These are phyloP conservation scores for Hippoglossus hippoglossus DNA, from an alignment of 2,797 vertebrate genomes.

Conservation along the genomic window DNA sequence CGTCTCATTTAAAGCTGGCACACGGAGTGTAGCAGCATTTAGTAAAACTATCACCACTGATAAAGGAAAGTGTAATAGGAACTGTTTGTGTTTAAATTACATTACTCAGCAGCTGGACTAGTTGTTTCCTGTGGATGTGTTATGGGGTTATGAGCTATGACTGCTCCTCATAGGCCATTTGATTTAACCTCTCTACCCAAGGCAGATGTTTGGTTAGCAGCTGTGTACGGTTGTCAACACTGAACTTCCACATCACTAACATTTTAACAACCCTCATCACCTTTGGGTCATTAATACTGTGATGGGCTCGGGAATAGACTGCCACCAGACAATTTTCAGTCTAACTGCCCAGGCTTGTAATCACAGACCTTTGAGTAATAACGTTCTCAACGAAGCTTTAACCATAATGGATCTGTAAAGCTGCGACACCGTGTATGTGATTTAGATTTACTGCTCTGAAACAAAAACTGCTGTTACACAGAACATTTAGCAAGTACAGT, in stretches of 20 bases:
- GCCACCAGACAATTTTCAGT: constrained; percentile 66
- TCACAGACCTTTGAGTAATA: constrained; percentile 67
- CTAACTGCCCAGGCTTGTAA: constrained; percentile 62
- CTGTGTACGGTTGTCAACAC: constrained; percentile 43
- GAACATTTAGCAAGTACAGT: constrained; percentile 18
- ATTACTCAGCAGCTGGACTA: constrained; percentile 3
- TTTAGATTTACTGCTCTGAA: constrained; percentile 20
- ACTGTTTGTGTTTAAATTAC: constrained; percentile 19
- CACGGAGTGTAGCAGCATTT: constrained; percentile 10
- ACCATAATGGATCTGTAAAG: constrained; percentile 44
- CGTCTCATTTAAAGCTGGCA: not conserved
- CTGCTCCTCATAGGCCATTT: constrained; percentile 13
- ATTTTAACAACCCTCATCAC: constrained; percentile 53
- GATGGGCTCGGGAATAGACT: constrained; percentile 59
- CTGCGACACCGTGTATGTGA: constrained; percentile 5
- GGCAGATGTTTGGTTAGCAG: constrained; percentile 32
- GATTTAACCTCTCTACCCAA: constrained; percentile 22
- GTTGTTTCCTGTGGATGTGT: constrained; percentile 20
- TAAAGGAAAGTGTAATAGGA: not conserved
- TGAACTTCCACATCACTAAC: constrained; percentile 37
- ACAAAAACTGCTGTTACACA: constrained; percentile 15
- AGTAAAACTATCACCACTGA: constrained; percentile 28
- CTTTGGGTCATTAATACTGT: constrained; percentile 59
- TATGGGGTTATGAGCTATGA: constrained; percentile 2
- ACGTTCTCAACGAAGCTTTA: constrained; percentile 48